phyloP scores from a whole-genome alignment of 2,797 vertebrate species.

The Alfaro cultratus region DNA sequence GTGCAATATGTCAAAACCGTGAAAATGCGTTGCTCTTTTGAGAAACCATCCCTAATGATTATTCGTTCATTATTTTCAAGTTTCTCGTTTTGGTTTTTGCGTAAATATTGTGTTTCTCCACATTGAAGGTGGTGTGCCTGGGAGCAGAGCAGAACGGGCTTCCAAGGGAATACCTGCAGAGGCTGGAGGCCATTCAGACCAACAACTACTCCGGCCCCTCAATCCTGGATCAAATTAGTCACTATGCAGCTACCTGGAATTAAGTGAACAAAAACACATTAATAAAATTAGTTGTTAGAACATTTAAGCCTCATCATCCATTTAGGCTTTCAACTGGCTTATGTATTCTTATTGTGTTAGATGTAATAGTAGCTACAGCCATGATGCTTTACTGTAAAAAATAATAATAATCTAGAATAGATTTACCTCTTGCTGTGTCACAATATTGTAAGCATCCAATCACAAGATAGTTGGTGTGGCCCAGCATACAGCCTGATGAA shows the following conservation, averaged over 20 bases:
- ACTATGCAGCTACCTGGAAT: slow-evolving; percentile 13
- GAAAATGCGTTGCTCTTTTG: not conserved
- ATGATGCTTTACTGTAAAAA: not conserved
- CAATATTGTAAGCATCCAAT: not conserved
- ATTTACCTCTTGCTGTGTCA: not conserved
- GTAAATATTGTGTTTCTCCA: not conserved
- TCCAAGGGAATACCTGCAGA: slow-evolving; percentile 62
- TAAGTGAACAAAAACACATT: not conserved
- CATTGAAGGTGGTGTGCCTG: slow-evolving; percentile 68
- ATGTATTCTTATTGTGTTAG: not conserved
- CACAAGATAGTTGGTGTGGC: not conserved
- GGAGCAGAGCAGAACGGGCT: slow-evolving; percentile 73
- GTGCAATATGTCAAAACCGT: not conserved
- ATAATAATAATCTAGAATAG: not conserved
- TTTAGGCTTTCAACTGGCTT: not conserved
- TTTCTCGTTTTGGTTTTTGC: not conserved
- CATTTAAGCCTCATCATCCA: not conserved
- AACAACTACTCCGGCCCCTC: slow-evolving; percentile 74
- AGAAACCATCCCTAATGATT: too few species aligned
- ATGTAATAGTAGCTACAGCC: not conserved
- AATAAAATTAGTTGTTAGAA: not conserved
- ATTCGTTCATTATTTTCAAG: not conserved
- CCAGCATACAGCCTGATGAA: not conserved
- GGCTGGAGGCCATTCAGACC: slow-evolving; percentile 60
- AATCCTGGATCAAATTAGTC: slow-evolving; percentile 57